phyloP scores from a whole-genome alignment of 2,888 invertebrate species.

The Campaea margaritaria region DNA sequence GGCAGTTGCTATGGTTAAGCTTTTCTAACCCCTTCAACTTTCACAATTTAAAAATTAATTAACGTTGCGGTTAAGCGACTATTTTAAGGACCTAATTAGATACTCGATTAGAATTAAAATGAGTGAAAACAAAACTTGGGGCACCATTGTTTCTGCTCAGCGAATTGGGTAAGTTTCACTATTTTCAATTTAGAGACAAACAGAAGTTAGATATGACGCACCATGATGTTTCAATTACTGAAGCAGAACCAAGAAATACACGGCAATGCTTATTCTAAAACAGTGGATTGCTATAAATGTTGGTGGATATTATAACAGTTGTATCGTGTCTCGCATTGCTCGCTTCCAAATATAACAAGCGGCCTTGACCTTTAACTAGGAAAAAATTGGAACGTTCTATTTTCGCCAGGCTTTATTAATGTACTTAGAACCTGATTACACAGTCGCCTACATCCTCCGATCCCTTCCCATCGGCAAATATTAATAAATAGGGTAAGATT shows the following conservation, averaged over 20 bases:
- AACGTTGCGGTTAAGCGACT: constrained; percentile 46
- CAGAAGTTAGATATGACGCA: no score
- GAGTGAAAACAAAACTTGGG: not conserved
- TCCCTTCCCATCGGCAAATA: constrained; percentile 44
- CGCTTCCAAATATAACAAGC: no score
- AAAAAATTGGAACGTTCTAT: no score
- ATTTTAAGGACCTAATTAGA: not conserved
- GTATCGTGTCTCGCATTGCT: no score
- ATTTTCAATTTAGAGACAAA: no score
- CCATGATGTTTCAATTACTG: no score
- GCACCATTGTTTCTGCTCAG: not conserved
- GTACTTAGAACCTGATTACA: constrained; percentile 21
- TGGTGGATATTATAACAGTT: no score
- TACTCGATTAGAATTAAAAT: not conserved
- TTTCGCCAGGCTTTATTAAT: constrained; percentile 39
- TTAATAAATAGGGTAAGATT: constrained; percentile 54
- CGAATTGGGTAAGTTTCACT: no score
- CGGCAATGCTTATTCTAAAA: no score
- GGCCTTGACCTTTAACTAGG: no score
- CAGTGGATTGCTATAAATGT: no score
- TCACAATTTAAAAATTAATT: constrained; percentile 45
- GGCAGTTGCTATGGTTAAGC: constrained; percentile 52
- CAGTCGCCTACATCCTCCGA: constrained; percentile 29
- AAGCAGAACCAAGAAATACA: no score
- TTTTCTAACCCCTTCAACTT: constrained; percentile 57